Base-by-base conservation (phyloP, 1,140 invertebrate species). In the Drosophila mauritiana region DNA sequence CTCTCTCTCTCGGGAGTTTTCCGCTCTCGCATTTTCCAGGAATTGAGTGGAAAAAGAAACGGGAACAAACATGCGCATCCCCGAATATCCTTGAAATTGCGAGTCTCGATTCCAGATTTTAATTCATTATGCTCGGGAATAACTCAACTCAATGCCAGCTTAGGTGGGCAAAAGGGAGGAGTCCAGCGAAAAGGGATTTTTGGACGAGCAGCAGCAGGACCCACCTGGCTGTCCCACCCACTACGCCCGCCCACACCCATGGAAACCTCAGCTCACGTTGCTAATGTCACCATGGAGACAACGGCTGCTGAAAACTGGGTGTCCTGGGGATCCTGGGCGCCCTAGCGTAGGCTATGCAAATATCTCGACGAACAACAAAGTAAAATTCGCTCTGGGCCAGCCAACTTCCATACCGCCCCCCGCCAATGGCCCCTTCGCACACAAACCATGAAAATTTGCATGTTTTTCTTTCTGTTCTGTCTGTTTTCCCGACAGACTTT, bases 41-140 rank as follows among this genome's bases (percentile, higher is more conserved):
- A 90, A 80, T 80, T 89, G 84, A 89, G 85, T 69, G 72, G 78
- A 73, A 86, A 73, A 79, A 63, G 59, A 74, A 88, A 78, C 84
- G 84, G 84, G 80, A 88, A 88, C 82, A 88, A 88, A 89, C 84
- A 88, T 88, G 84, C 84, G 84, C 84, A 88, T 88, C 84, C 84
- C 76, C 63, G 84, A 61, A 78, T 89, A 88, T 88, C 80, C 84
- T 84, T 88, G 84, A 88, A 88, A 88, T 77, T 43, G 49, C 53
- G 75, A 73, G 48, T 58, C 64, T 68, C 70, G 74, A 76, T 88
- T 85, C 81, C 81, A 85, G 80, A 84, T 75, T 76, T 83, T 75
- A 88, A 89, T 89, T 86, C 84, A 81, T 89, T 70, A 69, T 86
- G 75, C 77, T 64, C 62, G 63, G 45, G 64, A 85, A 76, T 88